Evolutionary conservation across 2,113 vertebrate species (phyloP).

Genomic region (Aspiorhynchus laticeps): DNA sequence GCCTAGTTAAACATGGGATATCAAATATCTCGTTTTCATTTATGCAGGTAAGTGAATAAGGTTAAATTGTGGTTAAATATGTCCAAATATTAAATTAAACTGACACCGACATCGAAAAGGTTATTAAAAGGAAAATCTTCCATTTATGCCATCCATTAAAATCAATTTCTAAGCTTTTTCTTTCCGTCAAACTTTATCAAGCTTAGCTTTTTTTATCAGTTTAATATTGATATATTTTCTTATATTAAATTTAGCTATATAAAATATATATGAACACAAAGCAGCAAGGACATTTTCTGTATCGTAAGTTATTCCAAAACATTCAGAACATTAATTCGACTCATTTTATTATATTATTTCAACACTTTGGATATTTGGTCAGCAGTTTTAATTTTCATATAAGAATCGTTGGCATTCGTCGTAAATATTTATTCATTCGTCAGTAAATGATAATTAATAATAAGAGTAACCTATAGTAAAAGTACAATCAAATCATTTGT

Average conservation of each 20-base stretch:
- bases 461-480: not conserved
- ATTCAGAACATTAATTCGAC: not conserved
- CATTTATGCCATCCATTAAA: too few relatives aligned
- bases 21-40: not conserved
- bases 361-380: not conserved
- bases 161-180: not conserved
- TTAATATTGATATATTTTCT: not conserved
- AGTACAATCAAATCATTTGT: not conserved
- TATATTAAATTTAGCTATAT: not conserved
- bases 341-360: not conserved
- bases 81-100: not conserved
- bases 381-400: not conserved
- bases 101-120: not conserved
- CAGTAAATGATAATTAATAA: not conserved
- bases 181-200: not conserved
- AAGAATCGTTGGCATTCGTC: not conserved
- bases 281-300: not conserved
- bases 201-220: not conserved
- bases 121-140: not conserved
- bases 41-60: not conserved
- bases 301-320: not conserved
- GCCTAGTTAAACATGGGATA: not conserved
- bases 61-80: not conserved
- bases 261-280: not conserved
- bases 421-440: too few relatives aligned